A percentile compares a stretch with the other conserved stretches of the same genome.
phyloP scores from a whole-genome alignment of 1,140 invertebrate genomes.

The Trigoniulus corallinus region DNA sequence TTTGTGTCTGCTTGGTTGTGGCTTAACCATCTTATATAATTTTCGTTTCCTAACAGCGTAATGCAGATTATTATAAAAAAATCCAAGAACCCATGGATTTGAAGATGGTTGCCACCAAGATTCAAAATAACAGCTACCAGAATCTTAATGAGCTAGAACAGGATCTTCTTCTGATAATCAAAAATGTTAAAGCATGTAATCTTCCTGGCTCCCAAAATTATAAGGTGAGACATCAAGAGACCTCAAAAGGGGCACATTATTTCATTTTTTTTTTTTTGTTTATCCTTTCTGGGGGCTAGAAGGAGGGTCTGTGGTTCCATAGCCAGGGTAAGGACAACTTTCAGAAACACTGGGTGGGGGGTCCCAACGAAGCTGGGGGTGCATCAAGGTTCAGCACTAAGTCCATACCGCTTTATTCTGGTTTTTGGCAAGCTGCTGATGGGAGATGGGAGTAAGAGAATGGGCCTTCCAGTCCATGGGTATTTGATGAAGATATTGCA shows the following conservation, averaged over 20 bases:
- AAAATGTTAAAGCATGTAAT: constrained; percentile 91
- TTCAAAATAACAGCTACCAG: constrained; percentile 63
- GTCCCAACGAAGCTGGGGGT: too few relatives aligned
- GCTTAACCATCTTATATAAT: constrained; percentile 13
- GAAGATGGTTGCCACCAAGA: constrained; percentile 77
- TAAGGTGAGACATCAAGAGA: constrained; percentile 33
- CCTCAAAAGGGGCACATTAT: background rate
- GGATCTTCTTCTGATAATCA: constrained; percentile 77
- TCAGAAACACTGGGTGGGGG: too few relatives aligned
- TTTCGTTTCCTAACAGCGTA: constrained; percentile 38
- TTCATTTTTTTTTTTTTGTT: background rate
- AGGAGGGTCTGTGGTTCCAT: too few relatives aligned
- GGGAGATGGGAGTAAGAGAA: too few relatives aligned
- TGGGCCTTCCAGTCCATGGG: too few relatives aligned
- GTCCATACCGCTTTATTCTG: too few relatives aligned
- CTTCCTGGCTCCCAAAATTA: constrained; percentile 93
- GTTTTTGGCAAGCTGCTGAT: too few relatives aligned
- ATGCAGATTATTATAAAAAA: constrained; percentile 93
- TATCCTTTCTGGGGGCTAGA: background rate
- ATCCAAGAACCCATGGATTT: constrained; percentile 93
- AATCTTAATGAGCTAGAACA: constrained; percentile 67
- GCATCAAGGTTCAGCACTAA: too few relatives aligned
- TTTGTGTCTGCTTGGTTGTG: background rate
- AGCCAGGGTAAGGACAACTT: too few relatives aligned
- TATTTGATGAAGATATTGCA: too few relatives aligned